Evolutionary conservation across 2,797 vertebrate genomes (phyloP).

Genomic region (Catamblyrhynchus diadema): DNA sequence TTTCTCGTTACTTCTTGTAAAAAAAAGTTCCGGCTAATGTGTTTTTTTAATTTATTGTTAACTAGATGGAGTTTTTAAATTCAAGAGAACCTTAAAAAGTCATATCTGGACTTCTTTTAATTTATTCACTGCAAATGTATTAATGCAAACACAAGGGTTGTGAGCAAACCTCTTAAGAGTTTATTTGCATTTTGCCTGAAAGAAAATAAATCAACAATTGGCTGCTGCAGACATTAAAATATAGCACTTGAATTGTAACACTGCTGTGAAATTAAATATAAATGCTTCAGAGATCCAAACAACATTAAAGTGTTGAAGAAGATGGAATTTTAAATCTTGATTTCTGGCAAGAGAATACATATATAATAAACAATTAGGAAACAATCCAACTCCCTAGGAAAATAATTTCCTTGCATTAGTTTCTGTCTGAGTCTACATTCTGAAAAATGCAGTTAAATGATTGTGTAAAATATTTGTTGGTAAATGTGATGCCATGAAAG

Average conservation of each 20-base stretch:
- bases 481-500: neutral
- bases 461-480: slow-evolving; percentile 33
- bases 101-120: slow-evolving; percentile 10
- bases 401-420: slow-evolving; percentile 36
- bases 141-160: slow-evolving; percentile 36
- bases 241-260: slow-evolving; percentile 28
- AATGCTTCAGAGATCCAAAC: slow-evolving; percentile 42
- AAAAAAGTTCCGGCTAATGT: neutral
- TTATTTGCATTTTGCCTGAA: slow-evolving; percentile 66
- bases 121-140: slow-evolving; percentile 54
- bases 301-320: slow-evolving; percentile 44
- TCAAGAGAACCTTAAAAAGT: neutral
- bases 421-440: neutral
- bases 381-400: slow-evolving; percentile 1
- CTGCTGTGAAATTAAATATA: slow-evolving; percentile 62
- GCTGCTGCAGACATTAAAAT: slow-evolving; percentile 46
- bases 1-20: neutral
- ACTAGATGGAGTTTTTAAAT: neutral
- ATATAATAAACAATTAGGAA: slow-evolving; percentile 42
- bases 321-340: slow-evolving; percentile 18
- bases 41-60: neutral
- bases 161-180: slow-evolving; percentile 62
- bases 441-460: neutral
- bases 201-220: slow-evolving; percentile 64
- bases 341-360: slow-evolving; percentile 34